Percentiles rank a stretch among this genome's conserved stretches.
Evolutionary conservation across 2,888 invertebrate species (phyloP).

Genomic region (Morpho achilles): DNA sequence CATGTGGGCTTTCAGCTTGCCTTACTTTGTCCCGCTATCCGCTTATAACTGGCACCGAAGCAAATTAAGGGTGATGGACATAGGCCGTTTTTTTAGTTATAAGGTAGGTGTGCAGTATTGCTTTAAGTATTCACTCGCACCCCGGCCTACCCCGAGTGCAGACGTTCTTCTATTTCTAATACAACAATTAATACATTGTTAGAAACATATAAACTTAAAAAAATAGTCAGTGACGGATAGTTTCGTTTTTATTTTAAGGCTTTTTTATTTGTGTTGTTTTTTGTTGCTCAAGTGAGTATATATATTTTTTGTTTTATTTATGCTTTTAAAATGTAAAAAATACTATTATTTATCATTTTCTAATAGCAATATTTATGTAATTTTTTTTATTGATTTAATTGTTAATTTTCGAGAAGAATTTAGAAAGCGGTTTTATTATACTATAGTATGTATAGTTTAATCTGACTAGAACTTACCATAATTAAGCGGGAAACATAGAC

Average conservation of each 20-base stretch:
- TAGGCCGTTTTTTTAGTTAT: slow-evolving; percentile 38
- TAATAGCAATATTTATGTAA: too few species aligned
- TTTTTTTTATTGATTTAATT: background rate
- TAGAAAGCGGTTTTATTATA: too few species aligned
- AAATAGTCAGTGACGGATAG: slow-evolving; percentile 15
- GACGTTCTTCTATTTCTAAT: slow-evolving; percentile 39
- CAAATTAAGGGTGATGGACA: slow-evolving; percentile 48
- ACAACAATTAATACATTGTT: slow-evolving; percentile 12
- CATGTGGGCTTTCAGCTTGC: slow-evolving; percentile 6
- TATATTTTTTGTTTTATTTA: slow-evolving; percentile 15
- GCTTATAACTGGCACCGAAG: slow-evolving; percentile 42
- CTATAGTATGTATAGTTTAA: too few species aligned
- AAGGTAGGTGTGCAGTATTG: slow-evolving; percentile 40
- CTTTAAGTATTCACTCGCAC: slow-evolving; percentile 50
- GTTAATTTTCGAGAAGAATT: too few species aligned
- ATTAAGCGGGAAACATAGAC: too few species aligned
- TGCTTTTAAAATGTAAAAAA: background rate
- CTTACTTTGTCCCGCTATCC: slow-evolving; percentile 19
- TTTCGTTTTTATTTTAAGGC: slow-evolving; percentile 14
- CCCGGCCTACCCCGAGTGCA: slow-evolving; percentile 43
- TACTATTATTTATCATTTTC: background rate
- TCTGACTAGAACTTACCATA: too few species aligned
- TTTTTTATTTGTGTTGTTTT: slow-evolving; percentile 29
- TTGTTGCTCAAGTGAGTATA: slow-evolving; percentile 31
- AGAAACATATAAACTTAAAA: slow-evolving; percentile 2